Base-by-base conservation (phyloP, 2,888 invertebrate genomes). In the Polyommatus iphigenia region DNA sequence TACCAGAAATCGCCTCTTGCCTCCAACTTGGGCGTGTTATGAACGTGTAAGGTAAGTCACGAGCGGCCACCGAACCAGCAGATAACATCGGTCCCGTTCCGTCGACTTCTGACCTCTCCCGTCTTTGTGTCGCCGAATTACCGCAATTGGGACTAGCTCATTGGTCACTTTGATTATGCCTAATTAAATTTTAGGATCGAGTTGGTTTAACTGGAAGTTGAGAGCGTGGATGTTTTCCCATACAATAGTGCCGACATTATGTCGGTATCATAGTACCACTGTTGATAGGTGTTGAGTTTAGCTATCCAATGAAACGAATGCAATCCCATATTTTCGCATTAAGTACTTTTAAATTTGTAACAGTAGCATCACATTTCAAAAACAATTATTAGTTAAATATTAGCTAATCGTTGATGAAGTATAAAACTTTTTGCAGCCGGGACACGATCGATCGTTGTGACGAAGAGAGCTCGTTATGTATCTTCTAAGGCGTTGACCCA, bases 31-130 rank as follows among this genome's bases (percentile, higher is more conserved):
- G 2, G 8, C 82, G 82, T 77, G 24, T 77, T 67, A 80, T 81
- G 79, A 83, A 87, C 91, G 86, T 87, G 89, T 91, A 93, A 90
- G 91, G 93, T 90, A 91, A 92, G 93, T 93, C 93, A 93, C 93
- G 93, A 93, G 85, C 88, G 89, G 88, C 89, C 89, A 90, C 89
- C 90, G 89, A 54, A 88, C 91, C 91, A 87, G 89, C 89, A 87
- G 93, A 93, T 93, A 92, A 89, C 87, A 93, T 93, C 93, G 91
- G 88, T 88, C 91, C 87, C 87, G 85, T 90, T 87, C 87, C 87
- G 85, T 85, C 84, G 91, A 90, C 91, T 91, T 85, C 78, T 87
- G 88, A 88, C 90, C 87, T 87, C 84, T 85, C 84, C 73, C 73
- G 73, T 50, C 75, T 75, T 75, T 75, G 75, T 75, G 24, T 75